A percentile compares a stretch with the other conserved stretches of the same genome.
phyloP scores from a whole-genome alignment of 2,888 invertebrate genomes.

The Mesopsocus fuscifrons region DNA sequence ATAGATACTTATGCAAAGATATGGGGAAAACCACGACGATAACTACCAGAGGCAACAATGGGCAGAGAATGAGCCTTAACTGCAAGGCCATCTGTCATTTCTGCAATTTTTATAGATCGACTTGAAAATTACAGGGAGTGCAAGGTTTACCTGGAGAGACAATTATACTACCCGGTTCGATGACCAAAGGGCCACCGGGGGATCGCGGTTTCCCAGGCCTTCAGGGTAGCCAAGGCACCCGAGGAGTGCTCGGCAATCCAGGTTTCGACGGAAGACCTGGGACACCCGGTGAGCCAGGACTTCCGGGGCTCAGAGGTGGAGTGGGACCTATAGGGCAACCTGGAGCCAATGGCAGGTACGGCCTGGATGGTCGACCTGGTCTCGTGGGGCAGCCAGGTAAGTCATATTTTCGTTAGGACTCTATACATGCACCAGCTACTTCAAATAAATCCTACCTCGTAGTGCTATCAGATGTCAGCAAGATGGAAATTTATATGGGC shows the following conservation, averaged over 20 bases:
- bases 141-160: constrained; percentile 26
- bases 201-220: constrained; percentile 24
- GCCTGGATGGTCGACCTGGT: neutral
- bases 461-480: too few species aligned
- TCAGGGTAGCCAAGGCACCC: constrained; percentile 16
- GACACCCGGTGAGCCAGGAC: constrained; percentile 22
- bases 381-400: neutral
- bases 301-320: constrained; percentile 22
- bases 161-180: constrained; percentile 20
- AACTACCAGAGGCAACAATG: too few species aligned
- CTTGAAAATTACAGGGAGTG: constrained; percentile 24
- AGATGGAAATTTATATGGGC: too few species aligned
- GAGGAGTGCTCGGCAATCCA: constrained; percentile 20
- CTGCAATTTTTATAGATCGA: too few species aligned
- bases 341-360: neutral
- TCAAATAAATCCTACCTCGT: too few species aligned
- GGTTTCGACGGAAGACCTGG: constrained; percentile 22
- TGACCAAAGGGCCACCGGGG: constrained; percentile 32
- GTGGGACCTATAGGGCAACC: constrained; percentile 22
- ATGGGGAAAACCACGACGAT: too few species aligned
- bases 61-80: too few species aligned
- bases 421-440: too few species aligned
- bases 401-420: too few species aligned
- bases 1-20: too few species aligned
- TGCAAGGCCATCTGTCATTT: too few species aligned